Conservation (phyloP, 2,888 invertebrate species). For the Stenoptilia bipunctidactyla region DNA sequence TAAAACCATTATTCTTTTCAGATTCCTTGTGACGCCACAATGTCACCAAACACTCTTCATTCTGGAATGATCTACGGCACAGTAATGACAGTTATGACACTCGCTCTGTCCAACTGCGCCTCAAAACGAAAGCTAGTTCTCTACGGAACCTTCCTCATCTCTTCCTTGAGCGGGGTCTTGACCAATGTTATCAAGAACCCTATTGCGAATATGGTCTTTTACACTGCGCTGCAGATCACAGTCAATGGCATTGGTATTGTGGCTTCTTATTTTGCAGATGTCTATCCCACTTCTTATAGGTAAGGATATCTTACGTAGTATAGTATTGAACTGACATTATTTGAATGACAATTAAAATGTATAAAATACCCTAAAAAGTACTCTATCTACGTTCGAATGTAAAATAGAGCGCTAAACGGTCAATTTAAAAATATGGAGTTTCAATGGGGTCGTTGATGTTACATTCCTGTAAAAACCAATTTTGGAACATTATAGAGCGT, state of each 20-base stretch:
- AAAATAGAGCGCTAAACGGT: too few relatives aligned
- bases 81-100: slow-evolving; percentile 65
- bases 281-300: slow-evolving; percentile 42
- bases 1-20: too few relatives aligned
- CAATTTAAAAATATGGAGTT: too few relatives aligned
- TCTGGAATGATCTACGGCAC: slow-evolving; percentile 72
- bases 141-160: slow-evolving; percentile 42
- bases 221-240: slow-evolving; percentile 29
- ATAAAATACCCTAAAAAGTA: too few relatives aligned
- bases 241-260: slow-evolving; percentile 29
- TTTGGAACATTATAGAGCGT: too few relatives aligned
- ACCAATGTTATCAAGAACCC: slow-evolving; percentile 45
- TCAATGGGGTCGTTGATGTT: too few relatives aligned
- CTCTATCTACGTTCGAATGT: too few relatives aligned
- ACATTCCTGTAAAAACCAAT: too few relatives aligned
- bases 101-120: slow-evolving; percentile 46
- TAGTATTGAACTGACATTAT: too few relatives aligned
- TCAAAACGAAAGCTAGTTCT: slow-evolving; percentile 59
- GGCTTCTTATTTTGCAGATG: slow-evolving; percentile 34
- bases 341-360: too few relatives aligned
- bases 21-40: slow-evolving; percentile 44
- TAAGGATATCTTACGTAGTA: slow-evolving; percentile 16
- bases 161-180: slow-evolving; percentile 63
- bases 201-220: slow-evolving; percentile 29
- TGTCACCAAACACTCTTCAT: slow-evolving; percentile 68